These are phyloP conservation scores for Tonatia bakeri DNA, from an alignment of 2,113 vertebrate genomes.

Conservation along the genomic window DNA sequence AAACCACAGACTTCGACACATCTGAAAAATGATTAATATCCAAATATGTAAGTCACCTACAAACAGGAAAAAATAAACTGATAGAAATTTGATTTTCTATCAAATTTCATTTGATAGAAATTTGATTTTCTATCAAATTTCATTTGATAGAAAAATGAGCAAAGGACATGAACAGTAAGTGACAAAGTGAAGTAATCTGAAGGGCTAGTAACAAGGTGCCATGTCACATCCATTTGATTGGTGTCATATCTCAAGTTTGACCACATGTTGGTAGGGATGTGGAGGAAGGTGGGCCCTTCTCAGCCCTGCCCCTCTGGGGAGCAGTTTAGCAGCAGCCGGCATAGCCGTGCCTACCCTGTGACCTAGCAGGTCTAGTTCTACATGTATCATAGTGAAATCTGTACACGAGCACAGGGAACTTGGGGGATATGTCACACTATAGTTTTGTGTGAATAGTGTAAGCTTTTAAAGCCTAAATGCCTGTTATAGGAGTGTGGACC, in stretches of 20 bases:
- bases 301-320: background rate
- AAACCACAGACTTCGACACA: background rate
- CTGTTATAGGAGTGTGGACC: background rate
- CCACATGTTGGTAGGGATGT: background rate
- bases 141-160: background rate
- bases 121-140: too few species aligned
- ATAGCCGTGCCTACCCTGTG: background rate
- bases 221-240: background rate
- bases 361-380: background rate
- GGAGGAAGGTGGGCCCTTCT: too few species aligned
- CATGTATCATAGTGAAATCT: background rate
- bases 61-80: background rate
- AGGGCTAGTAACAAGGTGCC: background rate
- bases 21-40: background rate
- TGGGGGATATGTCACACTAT: background rate
- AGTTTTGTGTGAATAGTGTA: background rate
- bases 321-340: background rate
- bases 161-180: background rate
- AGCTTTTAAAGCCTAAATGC: background rate
- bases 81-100: too few species aligned
- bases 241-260: background rate
- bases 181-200: background rate
- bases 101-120: too few species aligned
- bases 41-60: background rate
- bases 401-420: background rate